A percentile compares a stretch with the other conserved stretches of the same genome.
These are phyloP conservation scores for Polydrusus tereticollis DNA, from an alignment of 2,888 invertebrate genomes.

Conservation along the genomic window DNA sequence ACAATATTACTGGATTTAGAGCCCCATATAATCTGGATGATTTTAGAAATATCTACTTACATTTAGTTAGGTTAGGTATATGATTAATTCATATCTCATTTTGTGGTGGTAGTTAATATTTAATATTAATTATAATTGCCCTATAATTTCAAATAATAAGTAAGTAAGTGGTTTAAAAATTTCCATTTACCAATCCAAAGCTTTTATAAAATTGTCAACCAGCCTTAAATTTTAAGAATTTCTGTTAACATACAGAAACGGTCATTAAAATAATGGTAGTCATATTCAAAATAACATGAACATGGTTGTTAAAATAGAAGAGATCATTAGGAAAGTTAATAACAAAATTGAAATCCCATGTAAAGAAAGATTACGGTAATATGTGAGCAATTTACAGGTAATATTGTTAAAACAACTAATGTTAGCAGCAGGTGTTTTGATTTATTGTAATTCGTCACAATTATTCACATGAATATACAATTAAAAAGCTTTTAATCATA, in stretches of 20 bases:
- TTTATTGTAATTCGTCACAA: constrained; percentile 2
- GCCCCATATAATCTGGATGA: no score
- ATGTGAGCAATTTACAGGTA: neutral
- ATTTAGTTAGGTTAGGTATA: no score
- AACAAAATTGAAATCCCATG: neutral
- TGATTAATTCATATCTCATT: no score
- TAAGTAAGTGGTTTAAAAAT: no score
- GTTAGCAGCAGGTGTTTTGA: neutral
- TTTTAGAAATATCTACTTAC: no score
- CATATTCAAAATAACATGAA: neutral
- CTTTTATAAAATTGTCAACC: no score
- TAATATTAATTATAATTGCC: no score
- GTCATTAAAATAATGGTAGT: neutral
- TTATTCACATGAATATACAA: neutral
- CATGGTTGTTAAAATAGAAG: neutral
- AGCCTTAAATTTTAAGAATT: neutral
- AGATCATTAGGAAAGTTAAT: neutral
- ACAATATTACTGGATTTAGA: no score
- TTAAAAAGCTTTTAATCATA: neutral
- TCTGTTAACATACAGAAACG: neutral
- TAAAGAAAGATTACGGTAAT: neutral
- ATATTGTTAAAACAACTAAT: neutral
- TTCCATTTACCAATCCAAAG: no score
- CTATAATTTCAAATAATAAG: no score
- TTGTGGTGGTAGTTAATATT: no score